Percentiles rank a stretch among this genome's conserved stretches.
Evolutionary conservation across 2,797 vertebrate species (phyloP).

Genomic region (Vipera ursinii): DNA sequence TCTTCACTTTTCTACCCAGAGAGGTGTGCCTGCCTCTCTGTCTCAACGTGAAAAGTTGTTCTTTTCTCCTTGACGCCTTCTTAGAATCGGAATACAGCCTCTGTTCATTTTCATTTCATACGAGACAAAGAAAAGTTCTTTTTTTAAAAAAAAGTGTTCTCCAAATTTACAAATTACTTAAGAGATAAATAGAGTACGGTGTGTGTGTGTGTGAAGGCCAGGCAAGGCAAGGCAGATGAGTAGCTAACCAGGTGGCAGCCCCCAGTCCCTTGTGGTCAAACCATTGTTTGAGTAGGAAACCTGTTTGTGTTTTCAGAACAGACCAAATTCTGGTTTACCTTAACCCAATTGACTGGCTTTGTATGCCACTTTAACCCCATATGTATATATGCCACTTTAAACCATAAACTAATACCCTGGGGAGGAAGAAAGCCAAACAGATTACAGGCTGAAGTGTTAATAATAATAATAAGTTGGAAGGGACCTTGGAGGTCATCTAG

Average conservation of each 20-base stretch:
- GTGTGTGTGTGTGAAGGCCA: conserved; percentile 2
- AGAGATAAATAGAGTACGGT: conserved; percentile 35
- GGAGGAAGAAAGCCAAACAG: not conserved
- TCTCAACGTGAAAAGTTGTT: conserved; percentile 72
- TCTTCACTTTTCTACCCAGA: conserved; percentile 36
- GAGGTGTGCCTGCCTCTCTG: conserved; percentile 20
- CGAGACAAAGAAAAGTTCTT: conserved; percentile 38
- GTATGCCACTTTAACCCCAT: not conserved
- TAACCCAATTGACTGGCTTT: not conserved
- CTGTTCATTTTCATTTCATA: conserved; percentile 75
- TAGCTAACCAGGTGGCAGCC: not conserved
- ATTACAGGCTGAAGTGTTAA: not conserved
- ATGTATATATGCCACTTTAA: no score
- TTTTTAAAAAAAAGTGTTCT: conserved; percentile 19
- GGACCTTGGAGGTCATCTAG: no score
- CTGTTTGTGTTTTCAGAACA: not conserved
- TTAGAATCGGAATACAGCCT: conserved; percentile 71
- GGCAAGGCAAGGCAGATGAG: no score
- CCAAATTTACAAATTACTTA: conserved; percentile 41
- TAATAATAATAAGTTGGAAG: no score
- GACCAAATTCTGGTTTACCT: not conserved
- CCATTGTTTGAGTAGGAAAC: not conserved
- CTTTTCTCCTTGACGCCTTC: conserved; percentile 74
- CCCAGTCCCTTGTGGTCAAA: not conserved
- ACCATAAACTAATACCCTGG: not conserved